These are phyloP conservation scores for Acheta domesticus DNA, from an alignment of 2,888 invertebrate species.

Conservation along the genomic window DNA sequence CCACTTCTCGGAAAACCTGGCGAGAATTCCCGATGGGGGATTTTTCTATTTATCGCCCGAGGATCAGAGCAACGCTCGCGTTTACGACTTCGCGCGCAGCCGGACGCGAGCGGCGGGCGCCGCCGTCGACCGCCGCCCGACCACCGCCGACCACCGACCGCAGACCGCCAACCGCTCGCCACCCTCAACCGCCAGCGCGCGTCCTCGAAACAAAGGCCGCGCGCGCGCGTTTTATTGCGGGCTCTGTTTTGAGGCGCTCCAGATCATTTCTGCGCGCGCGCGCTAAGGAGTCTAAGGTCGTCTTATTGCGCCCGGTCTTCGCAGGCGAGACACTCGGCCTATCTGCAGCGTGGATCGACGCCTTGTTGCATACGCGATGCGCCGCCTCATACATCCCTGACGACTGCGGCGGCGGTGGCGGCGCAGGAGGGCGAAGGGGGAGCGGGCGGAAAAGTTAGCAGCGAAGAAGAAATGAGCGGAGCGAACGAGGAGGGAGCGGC, in stretches of 20 bases:
- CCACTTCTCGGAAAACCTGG: constrained; percentile 2
- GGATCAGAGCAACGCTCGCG: constrained; percentile 1
- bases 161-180: neutral
- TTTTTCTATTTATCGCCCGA: constrained; percentile 8
- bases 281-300: neutral
- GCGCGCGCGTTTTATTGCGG: neutral
- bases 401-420: neutral
- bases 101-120: no score
- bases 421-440: constrained; percentile 31
- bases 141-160: neutral
- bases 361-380: constrained; percentile 7
- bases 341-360: neutral
- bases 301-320: neutral
- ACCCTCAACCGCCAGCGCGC: neutral
- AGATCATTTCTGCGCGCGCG: neutral
- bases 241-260: neutral
- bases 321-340: neutral
- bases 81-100: neutral
- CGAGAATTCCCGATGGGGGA: constrained; percentile 11
- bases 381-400: constrained; percentile 11
- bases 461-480: constrained; percentile 3
- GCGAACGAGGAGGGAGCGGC: constrained; percentile 24
- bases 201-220: neutral
- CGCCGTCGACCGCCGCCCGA: no score
- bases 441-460: constrained; percentile 26